Evolutionary conservation across 2,797 vertebrate genomes (phyloP), one percentile per base, ranked within the genome.

Genomic region (Adrianichthys oophorus): DNA sequence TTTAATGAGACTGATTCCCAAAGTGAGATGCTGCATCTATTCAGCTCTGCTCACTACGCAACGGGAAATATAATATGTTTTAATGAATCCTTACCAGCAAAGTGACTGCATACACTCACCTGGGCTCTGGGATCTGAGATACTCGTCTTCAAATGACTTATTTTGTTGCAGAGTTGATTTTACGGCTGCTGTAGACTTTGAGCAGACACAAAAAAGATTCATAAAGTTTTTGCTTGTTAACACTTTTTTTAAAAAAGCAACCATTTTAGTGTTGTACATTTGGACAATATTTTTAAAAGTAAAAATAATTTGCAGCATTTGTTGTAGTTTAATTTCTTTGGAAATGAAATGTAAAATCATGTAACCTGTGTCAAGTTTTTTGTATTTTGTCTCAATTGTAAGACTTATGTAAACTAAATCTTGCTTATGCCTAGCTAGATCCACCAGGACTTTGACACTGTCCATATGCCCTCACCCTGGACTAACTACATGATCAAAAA

Each of bases 1-100:
- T 78, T 79, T 85, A 80, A 82, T 80, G 75, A 80, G 60, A 69
- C 49, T 46, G 42, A 52, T 63, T 79, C 77, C 67, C 72, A 56
- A 40, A 53, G 70, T 49, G 55, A 68, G 56, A 58, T 44, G 47
- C 63, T 49, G 46, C 64, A 76, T 69, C 65, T 44, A 52, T 56
- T 60, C 65, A 60, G 54, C 63, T 57, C 68, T 64, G 58, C 59
- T 60, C 62, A 61, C 64, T 3, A 24, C 52, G 53, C n/a, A 47
- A 78, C 62, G 41, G 52, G 58, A 77, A 65, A 65, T 68, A 74
- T 82, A 71, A 80, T 74, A 70, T 42, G 60, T 72, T 79, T 80
- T 84, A 80, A 82, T 82, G 79, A 80, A 65, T 56, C 17, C 4
- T 43, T n/a, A 49, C 41, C 60, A n/a, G 52, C 41, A 52, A 61